Conservation (phyloP, 2,888 invertebrate species). For the Nyleta sp. region DNA sequence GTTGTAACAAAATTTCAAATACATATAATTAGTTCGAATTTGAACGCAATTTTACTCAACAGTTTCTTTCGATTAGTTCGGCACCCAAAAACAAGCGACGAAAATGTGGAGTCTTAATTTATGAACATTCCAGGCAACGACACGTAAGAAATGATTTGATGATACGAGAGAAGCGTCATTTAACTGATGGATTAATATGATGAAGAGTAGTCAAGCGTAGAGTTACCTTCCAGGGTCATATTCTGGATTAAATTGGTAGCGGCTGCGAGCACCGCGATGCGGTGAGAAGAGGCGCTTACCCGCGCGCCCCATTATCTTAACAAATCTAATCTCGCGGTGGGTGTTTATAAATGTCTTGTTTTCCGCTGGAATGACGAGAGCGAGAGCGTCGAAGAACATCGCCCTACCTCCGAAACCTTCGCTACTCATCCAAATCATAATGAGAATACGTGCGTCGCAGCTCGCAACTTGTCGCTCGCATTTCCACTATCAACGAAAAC, state of each 20-base stretch:
- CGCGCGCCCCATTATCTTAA: constrained; percentile 80
- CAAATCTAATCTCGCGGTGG: constrained; percentile 82
- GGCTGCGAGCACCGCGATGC: constrained; percentile 75
- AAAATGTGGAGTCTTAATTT: neutral
- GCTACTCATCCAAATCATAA: constrained; percentile 65
- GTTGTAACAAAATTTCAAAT: too few relatives aligned
- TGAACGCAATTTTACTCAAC: too few relatives aligned
- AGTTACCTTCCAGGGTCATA: constrained; percentile 73
- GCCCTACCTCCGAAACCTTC: constrained; percentile 42
- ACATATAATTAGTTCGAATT: too few relatives aligned
- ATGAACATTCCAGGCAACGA: neutral
- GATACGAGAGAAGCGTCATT: constrained; percentile 50
- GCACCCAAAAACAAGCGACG: too few relatives aligned
- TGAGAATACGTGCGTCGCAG: constrained; percentile 55
- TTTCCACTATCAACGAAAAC: constrained; percentile 8
- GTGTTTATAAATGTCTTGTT: constrained; percentile 82
- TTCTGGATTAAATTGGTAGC: constrained; percentile 78
- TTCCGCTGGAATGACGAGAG: constrained; percentile 74
- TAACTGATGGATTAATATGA: constrained; percentile 61
- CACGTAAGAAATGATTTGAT: constrained; percentile 37
- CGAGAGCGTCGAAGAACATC: constrained; percentile 38
- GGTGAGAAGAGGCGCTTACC: constrained; percentile 73
- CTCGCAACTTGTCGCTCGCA: neutral
- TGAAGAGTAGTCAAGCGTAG: constrained; percentile 51
- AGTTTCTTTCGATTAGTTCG: too few relatives aligned